Evolutionary conservation across 1,140 invertebrate genomes (phyloP).

Genomic region (Chelonus insularis): DNA sequence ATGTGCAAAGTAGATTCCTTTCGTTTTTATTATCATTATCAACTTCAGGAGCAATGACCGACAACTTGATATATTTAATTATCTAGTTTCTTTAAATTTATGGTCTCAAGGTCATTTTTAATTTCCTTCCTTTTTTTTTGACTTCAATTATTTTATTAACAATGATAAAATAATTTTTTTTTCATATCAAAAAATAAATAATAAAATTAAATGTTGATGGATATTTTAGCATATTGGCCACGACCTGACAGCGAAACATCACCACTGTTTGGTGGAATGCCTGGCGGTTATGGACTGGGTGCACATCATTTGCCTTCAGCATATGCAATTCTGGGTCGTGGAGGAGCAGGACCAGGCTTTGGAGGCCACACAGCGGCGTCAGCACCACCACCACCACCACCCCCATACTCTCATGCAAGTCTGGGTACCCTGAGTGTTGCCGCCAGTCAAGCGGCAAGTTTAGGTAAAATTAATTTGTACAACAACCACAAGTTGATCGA

Average conservation of each 20-base stretch:
- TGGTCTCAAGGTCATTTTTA: too few relatives aligned
- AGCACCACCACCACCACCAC: conserved; percentile 55
- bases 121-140: too few relatives aligned
- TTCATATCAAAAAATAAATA: too few relatives aligned
- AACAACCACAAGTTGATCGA: too few relatives aligned
- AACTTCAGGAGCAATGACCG: too few relatives aligned
- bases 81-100: too few relatives aligned
- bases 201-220: too few relatives aligned
- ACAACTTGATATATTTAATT: too few relatives aligned
- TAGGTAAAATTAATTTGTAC: conserved; percentile 58
- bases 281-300: conserved; percentile 61
- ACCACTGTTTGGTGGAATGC: conserved; percentile 61
- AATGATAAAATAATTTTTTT: too few relatives aligned
- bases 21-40: too few relatives aligned
- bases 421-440: conserved; percentile 77
- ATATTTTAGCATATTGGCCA: conserved; percentile 71
- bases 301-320: conserved; percentile 60
- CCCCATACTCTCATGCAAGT: conserved; percentile 56
- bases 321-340: conserved; percentile 55
- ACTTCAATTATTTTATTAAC: too few relatives aligned
- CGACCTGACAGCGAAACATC: conserved; percentile 58
- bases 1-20: too few relatives aligned
- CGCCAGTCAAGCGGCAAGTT: conserved; percentile 77
- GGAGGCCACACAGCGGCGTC: conserved; percentile 65
- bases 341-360: conserved; percentile 48